These are phyloP conservation scores for Trissolcus basalis DNA, from an alignment of 1,140 invertebrate species.

Conservation along the genomic window DNA sequence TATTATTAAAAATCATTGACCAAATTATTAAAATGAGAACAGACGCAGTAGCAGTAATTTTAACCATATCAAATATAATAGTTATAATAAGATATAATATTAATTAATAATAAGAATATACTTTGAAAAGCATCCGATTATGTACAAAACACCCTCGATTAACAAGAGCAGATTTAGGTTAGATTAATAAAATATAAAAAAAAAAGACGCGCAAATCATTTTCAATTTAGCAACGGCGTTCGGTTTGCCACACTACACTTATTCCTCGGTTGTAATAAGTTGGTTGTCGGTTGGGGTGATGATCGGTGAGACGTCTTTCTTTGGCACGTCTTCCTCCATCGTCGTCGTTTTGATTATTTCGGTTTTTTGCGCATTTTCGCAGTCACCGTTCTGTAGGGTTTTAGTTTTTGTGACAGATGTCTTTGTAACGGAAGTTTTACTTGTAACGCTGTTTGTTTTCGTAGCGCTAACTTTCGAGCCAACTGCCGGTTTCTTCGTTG, in stretches of 20 bases:
- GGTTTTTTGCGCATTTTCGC: constrained; percentile 48
- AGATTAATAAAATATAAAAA: too few species aligned
- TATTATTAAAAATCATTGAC: constrained; percentile 13
- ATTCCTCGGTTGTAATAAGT: constrained; percentile 70
- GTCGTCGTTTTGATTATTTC: constrained; percentile 55
- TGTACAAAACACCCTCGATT: constrained; percentile 67
- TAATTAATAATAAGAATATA: constrained; percentile 63
- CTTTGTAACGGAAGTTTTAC: constrained; percentile 65
- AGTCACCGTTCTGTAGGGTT: constrained; percentile 68
- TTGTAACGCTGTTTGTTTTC: constrained; percentile 71
- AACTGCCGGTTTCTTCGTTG: constrained; percentile 56
- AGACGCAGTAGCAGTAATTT: constrained; percentile 39
- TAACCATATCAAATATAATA: constrained; percentile 37
- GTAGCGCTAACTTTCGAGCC: constrained; percentile 49
- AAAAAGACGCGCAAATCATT: background rate
- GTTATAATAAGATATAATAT: constrained; percentile 43
- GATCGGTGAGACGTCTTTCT: constrained; percentile 71
- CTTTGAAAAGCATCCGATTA: constrained; percentile 69
- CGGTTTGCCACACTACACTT: constrained; percentile 35
- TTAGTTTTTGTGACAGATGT: constrained; percentile 69
- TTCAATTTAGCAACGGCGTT: constrained; percentile 8
- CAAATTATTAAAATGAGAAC: constrained; percentile 16
- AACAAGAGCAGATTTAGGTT: too few species aligned
- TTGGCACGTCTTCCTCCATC: constrained; percentile 68
- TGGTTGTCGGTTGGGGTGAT: constrained; percentile 70